Conservation (phyloP, 2,797 vertebrate genomes). For the Denticeps clupeoides region DNA sequence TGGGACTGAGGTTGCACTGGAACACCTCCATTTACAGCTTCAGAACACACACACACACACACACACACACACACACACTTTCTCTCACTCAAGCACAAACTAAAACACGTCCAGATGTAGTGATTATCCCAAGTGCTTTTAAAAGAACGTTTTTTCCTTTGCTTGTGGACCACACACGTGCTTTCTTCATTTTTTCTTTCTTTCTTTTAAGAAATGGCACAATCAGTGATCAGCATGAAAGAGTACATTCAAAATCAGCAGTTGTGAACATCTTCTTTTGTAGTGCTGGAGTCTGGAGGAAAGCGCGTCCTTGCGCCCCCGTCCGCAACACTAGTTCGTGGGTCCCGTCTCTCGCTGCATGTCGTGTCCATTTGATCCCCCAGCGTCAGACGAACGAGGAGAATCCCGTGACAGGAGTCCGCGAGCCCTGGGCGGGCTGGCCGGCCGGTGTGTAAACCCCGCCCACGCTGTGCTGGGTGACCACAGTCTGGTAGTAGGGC, state of each 20-base stretch:
- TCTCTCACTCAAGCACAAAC: conserved; percentile 5
- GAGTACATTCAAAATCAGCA: conserved; percentile 13
- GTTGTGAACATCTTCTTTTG: conserved; percentile 18
- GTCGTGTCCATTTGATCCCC: background rate
- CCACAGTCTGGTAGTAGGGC: conserved; percentile 83
- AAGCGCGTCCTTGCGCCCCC: background rate
- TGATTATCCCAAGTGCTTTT: conserved; percentile 10
- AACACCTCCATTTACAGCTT: too few relatives aligned
- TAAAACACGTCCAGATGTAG: conserved; percentile 1
- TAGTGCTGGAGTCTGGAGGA: conserved; percentile 18
- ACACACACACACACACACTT: background rate
- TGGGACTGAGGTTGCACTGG: too few relatives aligned
- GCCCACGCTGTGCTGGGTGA: conserved; percentile 87
- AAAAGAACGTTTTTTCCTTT: background rate
- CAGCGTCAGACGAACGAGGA: conserved; percentile 85
- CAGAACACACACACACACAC: conserved; percentile 8
- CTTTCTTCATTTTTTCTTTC: background rate
- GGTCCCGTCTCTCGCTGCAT: background rate
- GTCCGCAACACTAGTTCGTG: background rate
- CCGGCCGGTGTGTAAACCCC: conserved; percentile 79
- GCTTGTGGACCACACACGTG: background rate
- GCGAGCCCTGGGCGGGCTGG: conserved; percentile 72
- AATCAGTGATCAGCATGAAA: conserved; percentile 2
- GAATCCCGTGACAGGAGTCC: conserved; percentile 90
- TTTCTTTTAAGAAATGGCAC: background rate